Evolutionary conservation across 2,113 vertebrate species (phyloP), one percentile per base, ranked within the genome.

Genomic region (Crotalus viridis): DNA sequence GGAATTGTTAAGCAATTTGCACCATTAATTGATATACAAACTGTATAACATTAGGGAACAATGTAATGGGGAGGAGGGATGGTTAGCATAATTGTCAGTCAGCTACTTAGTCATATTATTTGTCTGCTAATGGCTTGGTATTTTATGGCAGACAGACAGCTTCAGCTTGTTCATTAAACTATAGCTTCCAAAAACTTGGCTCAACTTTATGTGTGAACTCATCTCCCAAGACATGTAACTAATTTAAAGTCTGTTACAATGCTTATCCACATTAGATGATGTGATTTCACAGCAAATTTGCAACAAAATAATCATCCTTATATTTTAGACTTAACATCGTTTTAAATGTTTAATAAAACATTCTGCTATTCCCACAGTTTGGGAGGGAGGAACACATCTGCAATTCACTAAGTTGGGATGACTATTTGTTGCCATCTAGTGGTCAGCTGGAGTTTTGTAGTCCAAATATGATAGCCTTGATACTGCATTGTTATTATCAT

Each of bases 381-480:
- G 0, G 46, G 48, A 93, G 91, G 91, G 4, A 61, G 64, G 92
- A 87, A n/a, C 88, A 54, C 74, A 89, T 24, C 0, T 87, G 94
- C 92, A 28, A 15, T 33, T 94, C 92, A 91, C 28, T 26, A 43
- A 46, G n/a, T 74, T 74, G 13, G 64, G 64, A 33, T 74, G 33
- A 33, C 64, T 74, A 74, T 69, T n/a, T 33, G 13, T 74, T 74
- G 28, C 28, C n/a, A 33, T 74, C 28, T 74, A 74, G 28, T 69
- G 61, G 28, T 69, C n/a, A 74, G n/a, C 4, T 74, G 64, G n/a
- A 33, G 5, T 33, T 74, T n/a, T 9, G 13, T 33, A 33, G 28
- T 33, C 1, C 64, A 74, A 51, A 81, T n/a, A 46, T 2, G 2
- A 8, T 0, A 0, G 12, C 51, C 92, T 54, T 87, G n/a, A n/a